Evolutionary conservation across 2,888 invertebrate species (phyloP).

Genomic region (Thecocarcelia acutangulata): DNA sequence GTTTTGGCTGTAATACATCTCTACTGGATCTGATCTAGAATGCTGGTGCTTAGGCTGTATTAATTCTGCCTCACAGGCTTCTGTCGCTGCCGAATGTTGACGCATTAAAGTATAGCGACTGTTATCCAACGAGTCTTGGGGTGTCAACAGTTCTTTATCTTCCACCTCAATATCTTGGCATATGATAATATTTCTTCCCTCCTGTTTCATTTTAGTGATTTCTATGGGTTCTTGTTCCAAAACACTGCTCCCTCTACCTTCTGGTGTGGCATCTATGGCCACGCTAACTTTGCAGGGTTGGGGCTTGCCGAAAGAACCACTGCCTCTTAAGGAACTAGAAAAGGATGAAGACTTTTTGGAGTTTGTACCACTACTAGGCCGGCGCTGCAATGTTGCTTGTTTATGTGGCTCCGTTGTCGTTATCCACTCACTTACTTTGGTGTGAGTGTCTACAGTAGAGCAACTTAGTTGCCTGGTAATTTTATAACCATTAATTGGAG

Average conservation of each 20-base stretch:
- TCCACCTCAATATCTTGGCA: constrained; percentile 80
- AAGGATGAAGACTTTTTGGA: constrained; percentile 75
- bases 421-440: constrained; percentile 94
- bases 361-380: constrained; percentile 82
- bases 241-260: constrained; percentile 87
- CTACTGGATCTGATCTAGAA: constrained; percentile 87
- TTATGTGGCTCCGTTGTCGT: constrained; percentile 87
- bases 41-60: constrained; percentile 82
- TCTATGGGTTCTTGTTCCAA: constrained; percentile 90
- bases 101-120: constrained; percentile 77
- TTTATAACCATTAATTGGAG: constrained; percentile 84
- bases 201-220: constrained; percentile 83
- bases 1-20: constrained; percentile 82
- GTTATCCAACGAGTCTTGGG: constrained; percentile 79
- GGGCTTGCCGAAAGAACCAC: constrained; percentile 72
- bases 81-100: constrained; percentile 76
- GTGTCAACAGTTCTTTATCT: constrained; percentile 78
- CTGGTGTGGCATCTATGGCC: constrained; percentile 90
- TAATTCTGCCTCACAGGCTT: constrained; percentile 76
- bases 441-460: constrained; percentile 92
- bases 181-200: constrained; percentile 78
- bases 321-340: constrained; percentile 70
- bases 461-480: constrained; percentile 88
- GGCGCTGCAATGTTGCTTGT: constrained; percentile 53
- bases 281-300: constrained; percentile 88